Conservation (phyloP, 1,140 invertebrate genomes). For the Acromyrmex charruanus region DNA sequence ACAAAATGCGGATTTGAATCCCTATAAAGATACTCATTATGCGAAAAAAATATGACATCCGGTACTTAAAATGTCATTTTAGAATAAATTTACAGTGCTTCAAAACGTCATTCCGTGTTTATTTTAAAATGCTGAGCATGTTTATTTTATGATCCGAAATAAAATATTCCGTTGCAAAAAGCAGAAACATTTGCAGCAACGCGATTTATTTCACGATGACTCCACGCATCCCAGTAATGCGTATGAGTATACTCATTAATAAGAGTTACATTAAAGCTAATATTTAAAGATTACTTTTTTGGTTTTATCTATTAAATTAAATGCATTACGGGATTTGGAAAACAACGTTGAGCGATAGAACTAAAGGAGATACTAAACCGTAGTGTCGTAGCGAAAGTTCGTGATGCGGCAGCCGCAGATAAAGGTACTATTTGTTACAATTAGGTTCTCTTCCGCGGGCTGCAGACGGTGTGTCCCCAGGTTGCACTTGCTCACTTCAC, state of each 20-base stretch:
- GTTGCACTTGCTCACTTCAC: slow-evolving; percentile 59
- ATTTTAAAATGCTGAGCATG: slow-evolving; percentile 3
- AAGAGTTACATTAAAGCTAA: slow-evolving; percentile 24
- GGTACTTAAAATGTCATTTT: slow-evolving; percentile 15
- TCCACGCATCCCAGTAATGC: not conserved
- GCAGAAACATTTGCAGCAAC: slow-evolving; percentile 20
- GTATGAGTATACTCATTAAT: not conserved
- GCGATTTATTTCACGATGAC: not conserved
- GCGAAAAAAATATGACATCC: not conserved
- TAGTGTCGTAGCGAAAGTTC: slow-evolving; percentile 24
- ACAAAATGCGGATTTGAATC: slow-evolving; percentile 2
- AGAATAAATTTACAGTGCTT: slow-evolving; percentile 15
- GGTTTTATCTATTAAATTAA: not conserved
- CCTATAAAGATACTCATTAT: not conserved
- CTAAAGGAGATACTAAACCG: slow-evolving; percentile 25
- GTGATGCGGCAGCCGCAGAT: slow-evolving; percentile 63
- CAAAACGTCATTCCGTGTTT: slow-evolving; percentile 16
- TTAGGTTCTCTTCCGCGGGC: slow-evolving; percentile 74
- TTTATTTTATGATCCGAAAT: slow-evolving; percentile 6
- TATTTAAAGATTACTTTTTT: slow-evolving; percentile 11
- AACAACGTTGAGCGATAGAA: slow-evolving; percentile 21
- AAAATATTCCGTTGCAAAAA: slow-evolving; percentile 40
- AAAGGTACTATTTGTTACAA: slow-evolving; percentile 81
- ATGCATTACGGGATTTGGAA: not conserved
- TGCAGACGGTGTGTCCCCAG: slow-evolving; percentile 54